phyloP scores from a whole-genome alignment of 92 coral and sea anemone species.

The Epizoanthus scotinus region DNA sequence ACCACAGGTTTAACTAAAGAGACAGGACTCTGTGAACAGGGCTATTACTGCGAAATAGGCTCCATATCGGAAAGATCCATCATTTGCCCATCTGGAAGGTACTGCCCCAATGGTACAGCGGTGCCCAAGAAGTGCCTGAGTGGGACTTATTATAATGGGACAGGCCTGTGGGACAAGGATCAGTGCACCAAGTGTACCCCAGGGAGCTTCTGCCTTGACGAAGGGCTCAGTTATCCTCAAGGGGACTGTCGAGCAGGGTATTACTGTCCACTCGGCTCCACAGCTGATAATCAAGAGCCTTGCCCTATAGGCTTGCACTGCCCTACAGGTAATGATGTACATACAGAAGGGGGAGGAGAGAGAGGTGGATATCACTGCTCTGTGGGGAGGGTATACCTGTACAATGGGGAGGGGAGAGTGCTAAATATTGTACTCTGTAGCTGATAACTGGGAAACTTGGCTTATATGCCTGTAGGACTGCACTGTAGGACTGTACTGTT shows the following conservation, averaged over 20 bases:
- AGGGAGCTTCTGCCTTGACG: slow-evolving; percentile 78
- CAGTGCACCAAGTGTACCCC: slow-evolving; percentile 92
- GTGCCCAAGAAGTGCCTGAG: slow-evolving; percentile 76
- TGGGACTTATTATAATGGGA: slow-evolving; percentile 86
- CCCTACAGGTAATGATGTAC: slow-evolving; percentile 69
- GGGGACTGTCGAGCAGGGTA: slow-evolving; percentile 87
- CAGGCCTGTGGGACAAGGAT: slow-evolving; percentile 75
- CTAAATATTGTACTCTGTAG: slow-evolving; percentile 67
- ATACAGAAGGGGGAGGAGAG: no score
- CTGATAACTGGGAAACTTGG: slow-evolving; percentile 69
- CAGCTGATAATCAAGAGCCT: slow-evolving; percentile 63
- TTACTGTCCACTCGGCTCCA: slow-evolving; percentile 89
- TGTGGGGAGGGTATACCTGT: neutral
- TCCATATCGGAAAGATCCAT: slow-evolving; percentile 58
- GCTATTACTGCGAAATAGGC: slow-evolving; percentile 75
- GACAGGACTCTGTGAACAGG: slow-evolving; percentile 80
- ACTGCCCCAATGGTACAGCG: slow-evolving; percentile 86
- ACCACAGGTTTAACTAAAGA: slow-evolving; percentile 76
- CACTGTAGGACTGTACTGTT: slow-evolving; percentile 93
- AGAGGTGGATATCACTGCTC: slow-evolving; percentile 75
- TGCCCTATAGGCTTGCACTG: slow-evolving; percentile 96
- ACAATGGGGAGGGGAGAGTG: neutral
- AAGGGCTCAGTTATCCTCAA: slow-evolving; percentile 71
- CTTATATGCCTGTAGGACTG: slow-evolving; percentile 83
- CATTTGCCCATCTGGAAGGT: slow-evolving; percentile 84